Evolutionary conservation across 1,140 invertebrate genomes (phyloP).

Genomic region (Cydia amplana): DNA sequence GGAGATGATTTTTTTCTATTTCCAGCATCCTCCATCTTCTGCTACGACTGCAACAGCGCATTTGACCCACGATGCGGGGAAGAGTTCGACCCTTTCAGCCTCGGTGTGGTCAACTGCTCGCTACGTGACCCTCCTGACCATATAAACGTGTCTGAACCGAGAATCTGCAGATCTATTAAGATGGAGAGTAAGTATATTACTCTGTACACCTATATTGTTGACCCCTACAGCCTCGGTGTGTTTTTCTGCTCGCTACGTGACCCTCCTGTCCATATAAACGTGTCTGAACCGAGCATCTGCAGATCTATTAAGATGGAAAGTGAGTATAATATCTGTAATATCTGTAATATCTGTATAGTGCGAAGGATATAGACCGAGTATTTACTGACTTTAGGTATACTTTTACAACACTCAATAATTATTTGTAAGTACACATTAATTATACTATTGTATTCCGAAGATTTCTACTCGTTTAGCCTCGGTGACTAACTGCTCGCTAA

Average conservation of each 20-base stretch:
- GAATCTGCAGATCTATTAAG: slow-evolving; percentile 85
- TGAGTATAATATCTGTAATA: too few species aligned
- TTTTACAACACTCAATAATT: too few species aligned
- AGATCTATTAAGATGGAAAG: slow-evolving; percentile 77
- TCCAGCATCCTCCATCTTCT: slow-evolving; percentile 75
- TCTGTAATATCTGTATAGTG: too few species aligned
- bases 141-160: slow-evolving; percentile 82
- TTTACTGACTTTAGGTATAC: too few species aligned
- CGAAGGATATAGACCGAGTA: slow-evolving; percentile 84
- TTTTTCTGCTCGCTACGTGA: slow-evolving; percentile 90
- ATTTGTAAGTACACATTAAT: too few species aligned
- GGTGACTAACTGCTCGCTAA: too few species aligned
- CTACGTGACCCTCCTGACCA: slow-evolving; percentile 86
- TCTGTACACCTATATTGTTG: slow-evolving; percentile 41
- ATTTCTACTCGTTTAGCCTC: too few species aligned
- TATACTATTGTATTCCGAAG: too few species aligned
- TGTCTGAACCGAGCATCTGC: slow-evolving; percentile 85
- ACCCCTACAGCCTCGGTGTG: slow-evolving; percentile 87
- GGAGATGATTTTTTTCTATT: slow-evolving; percentile 34
- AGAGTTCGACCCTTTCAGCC: slow-evolving; percentile 89
- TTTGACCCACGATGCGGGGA: slow-evolving; percentile 92
- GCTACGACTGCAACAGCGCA: slow-evolving; percentile 92
- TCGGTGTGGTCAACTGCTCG: slow-evolving; percentile 91
- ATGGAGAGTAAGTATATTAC: slow-evolving; percentile 67
- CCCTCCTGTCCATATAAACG: slow-evolving; percentile 84